Evolutionary conservation across 2,797 vertebrate species (phyloP).

Genomic region (Thripadectes ignobilis): DNA sequence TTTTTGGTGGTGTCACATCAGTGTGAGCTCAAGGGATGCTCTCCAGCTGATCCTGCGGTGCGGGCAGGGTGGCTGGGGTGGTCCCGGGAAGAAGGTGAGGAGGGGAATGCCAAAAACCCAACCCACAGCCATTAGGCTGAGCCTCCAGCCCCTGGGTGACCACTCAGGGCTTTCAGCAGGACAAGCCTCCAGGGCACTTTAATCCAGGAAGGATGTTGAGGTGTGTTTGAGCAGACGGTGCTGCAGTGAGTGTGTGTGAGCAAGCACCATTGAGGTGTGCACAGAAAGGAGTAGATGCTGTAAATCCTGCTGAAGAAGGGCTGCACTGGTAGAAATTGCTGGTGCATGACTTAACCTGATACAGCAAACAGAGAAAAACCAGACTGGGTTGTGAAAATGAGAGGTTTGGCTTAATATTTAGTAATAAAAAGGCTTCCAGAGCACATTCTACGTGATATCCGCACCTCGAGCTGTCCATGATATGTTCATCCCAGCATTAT

Average conservation of each 20-base stretch:
- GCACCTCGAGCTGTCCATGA: fast-evolving
- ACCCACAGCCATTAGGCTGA: neutral
- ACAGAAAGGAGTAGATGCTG: neutral
- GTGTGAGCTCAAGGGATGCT: neutral
- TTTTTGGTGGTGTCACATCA: neutral
- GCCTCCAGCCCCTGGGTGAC: neutral
- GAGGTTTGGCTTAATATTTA: neutral
- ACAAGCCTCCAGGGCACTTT: fast-evolving
- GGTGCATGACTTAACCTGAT: neutral
- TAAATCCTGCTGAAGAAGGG: neutral
- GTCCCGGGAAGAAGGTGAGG: neutral
- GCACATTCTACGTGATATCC: neutral
- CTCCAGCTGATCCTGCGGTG: neutral
- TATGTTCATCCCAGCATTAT: neutral
- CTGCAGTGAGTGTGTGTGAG: neutral
- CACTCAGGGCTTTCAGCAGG: neutral
- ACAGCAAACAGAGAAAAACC: neutral
- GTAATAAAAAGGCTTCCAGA: neutral
- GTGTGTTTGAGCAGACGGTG: neutral
- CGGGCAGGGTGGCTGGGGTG: neutral
- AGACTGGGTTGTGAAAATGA: neutral
- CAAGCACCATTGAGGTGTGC: neutral
- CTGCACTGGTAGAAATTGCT: neutral
- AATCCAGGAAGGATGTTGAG: neutral
- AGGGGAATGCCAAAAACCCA: neutral